Evolutionary conservation across 2,797 vertebrate species (phyloP), one percentile per base, ranked within the genome.

Genomic region (Eulemur rubriventer): DNA sequence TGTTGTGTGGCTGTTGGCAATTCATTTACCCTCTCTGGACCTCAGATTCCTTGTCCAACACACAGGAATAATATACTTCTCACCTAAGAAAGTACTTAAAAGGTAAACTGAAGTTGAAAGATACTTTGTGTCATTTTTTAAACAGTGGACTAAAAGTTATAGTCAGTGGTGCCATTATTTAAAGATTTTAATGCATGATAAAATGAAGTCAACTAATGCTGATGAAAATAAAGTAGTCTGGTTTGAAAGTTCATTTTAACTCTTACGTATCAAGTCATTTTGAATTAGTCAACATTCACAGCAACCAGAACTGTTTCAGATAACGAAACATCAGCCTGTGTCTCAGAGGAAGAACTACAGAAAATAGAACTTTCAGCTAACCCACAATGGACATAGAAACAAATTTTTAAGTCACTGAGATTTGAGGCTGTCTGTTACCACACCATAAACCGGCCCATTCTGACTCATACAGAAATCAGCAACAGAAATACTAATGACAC

Each of bases 141-240:
- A 57, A 92, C 28, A 33, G 69, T 59, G 4, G 20, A 67, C 67
- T 83, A 92, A 92, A 72, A 96, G 88, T 17, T 73, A 95, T 1
- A 95, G 35, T 75, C 85, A 85, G 0, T 52, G 22, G 13, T 91
- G 11, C 69, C 72, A 95, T 55, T 81, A 87, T 14, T 75, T 85
- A 78, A 72, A 89, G 72, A 96, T 70, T 67, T 90, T 48, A 93
- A 89, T 89, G 61, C 38, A 86, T 26, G 63, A 14, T 92, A 88
- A 69, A 93, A 79, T 70, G 50, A 96, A 96, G 50, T 59, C 59
- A 75, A 92, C 20, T 43, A 89, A 81, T 28, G 24, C 33, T 61
- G 48, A 63, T 93, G 46, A 83, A 95, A 89, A 88, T 16, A 55
- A 93, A 94, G 41, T 2, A 65, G 33, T 61, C 48, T 38, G 22